Base-by-base conservation (phyloP, 2,113 vertebrate species). In the Anhinga rufa region DNA sequence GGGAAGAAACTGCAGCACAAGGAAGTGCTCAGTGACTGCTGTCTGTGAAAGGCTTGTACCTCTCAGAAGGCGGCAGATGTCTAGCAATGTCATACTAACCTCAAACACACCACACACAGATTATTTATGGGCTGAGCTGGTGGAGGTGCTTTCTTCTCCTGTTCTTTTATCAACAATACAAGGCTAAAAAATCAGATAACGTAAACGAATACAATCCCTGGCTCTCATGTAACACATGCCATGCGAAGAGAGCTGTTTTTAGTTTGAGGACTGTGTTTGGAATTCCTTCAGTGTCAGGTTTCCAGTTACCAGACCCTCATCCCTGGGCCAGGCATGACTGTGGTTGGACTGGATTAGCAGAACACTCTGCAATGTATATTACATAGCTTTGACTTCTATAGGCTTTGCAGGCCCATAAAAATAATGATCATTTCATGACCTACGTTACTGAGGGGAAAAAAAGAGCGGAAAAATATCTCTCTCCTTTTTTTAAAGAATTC, bases 201-300 rank as follows among this genome's bases (percentile, higher is more conserved):
- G 10, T 96, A 98, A 96, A 98, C 54, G 68, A 96, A 96, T 87
- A 90, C 92, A 93, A 94, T 88, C 65, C 46, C 68, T 80, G 58
- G 54, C 70, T 83, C 94, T 97, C 93, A 94, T 93, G 91, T 93
- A 40, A 82, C 90, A 92, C 69, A 66, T 71, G 92, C 86, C 93
- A 84, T 70, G 94, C 25, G 24, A 92, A 75, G 89, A 96, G 96
- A 95, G 96, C 96, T 97, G 97, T 96, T 97, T 97, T 97, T 96
- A 97, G 97, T 97, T 97, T 97, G 96, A 91, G 91, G 94, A 78
- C 90, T 97, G 96, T 97, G 97, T 97, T 98, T 98, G 94, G 98
- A 98, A 98, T 98, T 98, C 97, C 92, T 97, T 80, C 62, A 62
- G 96, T 85, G 95, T 98, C 96, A 94, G 95, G 97, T 98, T 98